These are phyloP conservation scores for Cydia amplana DNA, from an alignment of 1,140 invertebrate species.

Conservation along the genomic window DNA sequence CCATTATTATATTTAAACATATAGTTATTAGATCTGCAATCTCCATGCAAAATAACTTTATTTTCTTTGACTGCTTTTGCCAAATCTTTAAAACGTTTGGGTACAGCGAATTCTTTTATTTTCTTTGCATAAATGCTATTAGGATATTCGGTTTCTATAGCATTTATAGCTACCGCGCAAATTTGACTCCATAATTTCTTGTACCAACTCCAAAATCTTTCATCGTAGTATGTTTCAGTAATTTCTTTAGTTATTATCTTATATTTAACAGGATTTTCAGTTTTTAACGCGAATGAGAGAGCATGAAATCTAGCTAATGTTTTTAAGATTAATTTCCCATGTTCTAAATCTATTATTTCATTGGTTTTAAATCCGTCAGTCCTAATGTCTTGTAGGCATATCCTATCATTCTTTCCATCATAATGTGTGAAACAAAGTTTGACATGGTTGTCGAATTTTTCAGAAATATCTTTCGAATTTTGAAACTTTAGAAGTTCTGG, in stretches of 20 bases:
- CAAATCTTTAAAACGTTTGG: constrained; percentile 40
- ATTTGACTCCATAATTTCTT: constrained; percentile 73
- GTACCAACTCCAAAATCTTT: constrained; percentile 80
- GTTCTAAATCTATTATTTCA: constrained; percentile 65
- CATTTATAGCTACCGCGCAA: constrained; percentile 74
- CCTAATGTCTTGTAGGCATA: constrained; percentile 81
- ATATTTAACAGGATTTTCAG: constrained; percentile 79
- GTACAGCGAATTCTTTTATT: constrained; percentile 65
- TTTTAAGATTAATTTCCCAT: constrained; percentile 74
- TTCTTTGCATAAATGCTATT: constrained; percentile 71
- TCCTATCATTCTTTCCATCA: constrained; percentile 82
- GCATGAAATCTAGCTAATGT: constrained; percentile 82
- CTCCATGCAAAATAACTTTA: constrained; percentile 81
- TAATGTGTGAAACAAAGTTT: constrained; percentile 70
- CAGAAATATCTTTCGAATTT: constrained; percentile 38
- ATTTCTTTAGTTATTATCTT: constrained; percentile 46
- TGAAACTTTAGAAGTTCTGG: constrained; percentile 71
- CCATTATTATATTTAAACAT: constrained; percentile 56
- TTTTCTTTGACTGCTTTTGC: constrained; percentile 40
- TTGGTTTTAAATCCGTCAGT: constrained; percentile 70
- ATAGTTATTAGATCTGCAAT: constrained; percentile 84
- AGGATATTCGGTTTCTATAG: constrained; percentile 78
- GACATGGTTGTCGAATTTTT: constrained; percentile 73
- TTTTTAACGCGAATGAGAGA: constrained; percentile 81
- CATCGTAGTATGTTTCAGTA: constrained; percentile 77